Conservation (phyloP, 2,888 invertebrate genomes). For the Sicus ferrugineus region DNA sequence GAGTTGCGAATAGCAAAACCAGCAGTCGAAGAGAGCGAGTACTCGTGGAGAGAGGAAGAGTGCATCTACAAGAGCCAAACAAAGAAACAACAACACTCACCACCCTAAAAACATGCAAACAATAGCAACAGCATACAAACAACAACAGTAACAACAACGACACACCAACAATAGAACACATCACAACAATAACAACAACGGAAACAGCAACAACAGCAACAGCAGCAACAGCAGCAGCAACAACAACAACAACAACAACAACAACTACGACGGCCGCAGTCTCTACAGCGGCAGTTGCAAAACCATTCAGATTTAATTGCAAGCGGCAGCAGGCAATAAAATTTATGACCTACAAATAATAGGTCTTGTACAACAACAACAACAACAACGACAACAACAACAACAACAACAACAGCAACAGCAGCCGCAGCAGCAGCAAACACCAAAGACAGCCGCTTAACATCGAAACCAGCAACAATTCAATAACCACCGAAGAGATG, state of each 20-base stretch:
- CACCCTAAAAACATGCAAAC: too few relatives aligned
- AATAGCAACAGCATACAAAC: too few relatives aligned
- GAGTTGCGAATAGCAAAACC: not conserved
- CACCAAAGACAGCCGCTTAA: too few relatives aligned
- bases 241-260: too few relatives aligned
- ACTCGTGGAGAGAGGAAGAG: not conserved
- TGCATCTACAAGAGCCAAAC: not conserved
- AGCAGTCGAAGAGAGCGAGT: not conserved
- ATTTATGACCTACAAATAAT: conserved; percentile 64
- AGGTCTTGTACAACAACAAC: conserved; percentile 51
- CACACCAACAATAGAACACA: too few relatives aligned
- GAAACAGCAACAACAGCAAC: too few relatives aligned
- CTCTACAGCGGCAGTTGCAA: conserved; percentile 38
- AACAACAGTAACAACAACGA: too few relatives aligned
- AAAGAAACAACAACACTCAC: too few relatives aligned
- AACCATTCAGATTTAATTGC: conserved; percentile 61
- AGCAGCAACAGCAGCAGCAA: too few relatives aligned
- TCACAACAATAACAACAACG: too few relatives aligned
- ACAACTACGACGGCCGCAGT: too few relatives aligned
- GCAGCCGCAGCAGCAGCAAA: not conserved
- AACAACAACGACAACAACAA: conserved; percentile 16
- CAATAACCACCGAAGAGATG: not conserved
- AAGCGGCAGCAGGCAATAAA: conserved; percentile 61
- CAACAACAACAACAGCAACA: not conserved
- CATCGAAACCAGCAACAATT: not conserved